Base-by-base conservation (phyloP, 2,113 vertebrate species). In the Pogona vitticeps region DNA sequence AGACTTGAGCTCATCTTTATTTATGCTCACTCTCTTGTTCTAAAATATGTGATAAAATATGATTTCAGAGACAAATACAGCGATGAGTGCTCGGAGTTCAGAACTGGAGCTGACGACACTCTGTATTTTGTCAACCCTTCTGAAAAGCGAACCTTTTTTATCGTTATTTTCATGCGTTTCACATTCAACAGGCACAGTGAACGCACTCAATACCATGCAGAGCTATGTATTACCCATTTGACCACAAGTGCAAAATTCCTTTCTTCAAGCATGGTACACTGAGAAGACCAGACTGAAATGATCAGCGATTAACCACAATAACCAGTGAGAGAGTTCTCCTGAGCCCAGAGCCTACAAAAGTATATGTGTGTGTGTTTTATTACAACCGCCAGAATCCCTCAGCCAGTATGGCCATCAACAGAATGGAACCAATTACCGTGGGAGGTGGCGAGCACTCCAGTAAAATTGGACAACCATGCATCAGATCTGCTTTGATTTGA, bases 21-120 rank as follows among this genome's bases (percentile, higher is more conserved):
- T 99, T 86, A 99, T 99, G 95, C 98, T 99, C 52, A 98, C 97
- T 56, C 98, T 97, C 92, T 99, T 99, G 94, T 98, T 99, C 99
- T 99, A 92, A 21, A 86, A 77, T 38, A 56, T 76, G 21, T 73
- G 42, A 84, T 26, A 88, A 90, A 87, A 73, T 59, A 52, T 31
- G 72, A 20, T 82, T 71, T 61, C 63, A 90, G 77, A 56, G 59
- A 40, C 26, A 84, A 17, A 28, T 75, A 61, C 6, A 68, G 58
- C 1, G 40, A 52, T 10, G 7, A 14, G 70, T 31, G 17, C 65
- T 36, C 31, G 71, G 63, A 82, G 59, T 40, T 82, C 71, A 84
- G 26, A 87, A n/a, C 0, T 75, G 38, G 63, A 72, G 85, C 46
- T 70, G 67, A 61, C 0, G 1, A 36, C 21, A 73, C 75, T 15